Percentiles rank a stretch among this genome's conserved stretches.
Evolutionary conservation across 2,888 invertebrate species (phyloP).

Genomic region (Tenthredo amoena): DNA sequence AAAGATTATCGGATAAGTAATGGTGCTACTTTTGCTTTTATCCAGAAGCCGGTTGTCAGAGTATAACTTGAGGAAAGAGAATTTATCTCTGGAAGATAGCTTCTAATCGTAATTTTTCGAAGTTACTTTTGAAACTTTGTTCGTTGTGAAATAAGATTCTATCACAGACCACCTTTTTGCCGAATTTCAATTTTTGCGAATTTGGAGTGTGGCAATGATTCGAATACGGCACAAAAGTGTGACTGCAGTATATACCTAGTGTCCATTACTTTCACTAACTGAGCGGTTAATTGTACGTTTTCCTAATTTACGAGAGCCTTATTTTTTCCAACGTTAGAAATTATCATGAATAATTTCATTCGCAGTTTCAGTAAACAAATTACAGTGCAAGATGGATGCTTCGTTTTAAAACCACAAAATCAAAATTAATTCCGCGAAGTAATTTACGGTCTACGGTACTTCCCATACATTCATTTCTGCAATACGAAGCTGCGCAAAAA

Average conservation of each 20-base stretch:
- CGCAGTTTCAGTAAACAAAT: neutral
- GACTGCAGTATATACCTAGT: neutral
- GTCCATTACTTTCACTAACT: slow-evolving; percentile 17
- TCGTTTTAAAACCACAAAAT: slow-evolving; percentile 28
- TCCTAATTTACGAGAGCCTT: neutral
- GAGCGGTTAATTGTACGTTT: neutral
- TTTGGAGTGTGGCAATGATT: neutral
- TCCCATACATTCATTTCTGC: neutral
- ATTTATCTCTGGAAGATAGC: neutral
- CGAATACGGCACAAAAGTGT: neutral
- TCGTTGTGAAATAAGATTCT: neutral
- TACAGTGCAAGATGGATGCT: slow-evolving; percentile 1
- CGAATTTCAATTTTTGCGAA: neutral
- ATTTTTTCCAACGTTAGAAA: neutral
- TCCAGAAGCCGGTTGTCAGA: slow-evolving; percentile 62
- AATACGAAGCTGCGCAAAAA: neutral
- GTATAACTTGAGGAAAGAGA: neutral
- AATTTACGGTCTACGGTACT: slow-evolving; percentile 10
- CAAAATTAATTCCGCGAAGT: slow-evolving; percentile 2
- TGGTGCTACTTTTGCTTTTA: slow-evolving; percentile 71
- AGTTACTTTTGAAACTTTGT: neutral
- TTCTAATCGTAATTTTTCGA: neutral
- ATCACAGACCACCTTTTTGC: neutral
- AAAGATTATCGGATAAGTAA: slow-evolving; percentile 66
- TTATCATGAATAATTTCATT: slow-evolving; percentile 15